Percentiles rank a stretch among this genome's conserved stretches.
These are phyloP conservation scores for Vultur gryphus DNA, from an alignment of 2,797 vertebrate genomes.

Conservation along the genomic window DNA sequence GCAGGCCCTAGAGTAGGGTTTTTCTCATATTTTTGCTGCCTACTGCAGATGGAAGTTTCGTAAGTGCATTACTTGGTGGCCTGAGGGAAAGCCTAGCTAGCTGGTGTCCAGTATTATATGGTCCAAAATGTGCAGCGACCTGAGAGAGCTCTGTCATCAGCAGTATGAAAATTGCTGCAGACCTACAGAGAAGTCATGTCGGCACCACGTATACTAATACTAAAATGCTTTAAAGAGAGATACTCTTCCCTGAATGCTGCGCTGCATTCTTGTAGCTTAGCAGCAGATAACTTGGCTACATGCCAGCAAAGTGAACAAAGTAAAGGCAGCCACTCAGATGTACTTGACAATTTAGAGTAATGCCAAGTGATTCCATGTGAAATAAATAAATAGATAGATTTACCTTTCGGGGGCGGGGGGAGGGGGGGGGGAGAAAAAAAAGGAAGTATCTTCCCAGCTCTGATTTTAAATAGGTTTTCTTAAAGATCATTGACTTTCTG, in stretches of 20 bases:
- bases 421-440: no score
- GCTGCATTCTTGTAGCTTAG: neutral
- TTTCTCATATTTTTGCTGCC: neutral
- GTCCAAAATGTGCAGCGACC: neutral
- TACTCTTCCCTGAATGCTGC: neutral
- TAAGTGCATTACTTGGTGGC: neutral
- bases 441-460: neutral
- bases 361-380: neutral
- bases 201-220: neutral
- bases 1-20: neutral
- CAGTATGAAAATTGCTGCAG: neutral
- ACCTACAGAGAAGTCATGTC: neutral
- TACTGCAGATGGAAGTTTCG: neutral
- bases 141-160: neutral
- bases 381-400: neutral
- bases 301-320: neutral
- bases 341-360: neutral
- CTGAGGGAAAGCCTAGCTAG: neutral
- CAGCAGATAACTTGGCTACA: neutral
- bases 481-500: neutral
- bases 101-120: neutral
- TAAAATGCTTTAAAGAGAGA: neutral
- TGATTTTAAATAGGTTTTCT: neutral
- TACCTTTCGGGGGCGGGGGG: neutral
- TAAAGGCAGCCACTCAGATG: neutral